Conservation (phyloP, 2,113 vertebrate genomes). For the Rhadina sibilatrix region DNA sequence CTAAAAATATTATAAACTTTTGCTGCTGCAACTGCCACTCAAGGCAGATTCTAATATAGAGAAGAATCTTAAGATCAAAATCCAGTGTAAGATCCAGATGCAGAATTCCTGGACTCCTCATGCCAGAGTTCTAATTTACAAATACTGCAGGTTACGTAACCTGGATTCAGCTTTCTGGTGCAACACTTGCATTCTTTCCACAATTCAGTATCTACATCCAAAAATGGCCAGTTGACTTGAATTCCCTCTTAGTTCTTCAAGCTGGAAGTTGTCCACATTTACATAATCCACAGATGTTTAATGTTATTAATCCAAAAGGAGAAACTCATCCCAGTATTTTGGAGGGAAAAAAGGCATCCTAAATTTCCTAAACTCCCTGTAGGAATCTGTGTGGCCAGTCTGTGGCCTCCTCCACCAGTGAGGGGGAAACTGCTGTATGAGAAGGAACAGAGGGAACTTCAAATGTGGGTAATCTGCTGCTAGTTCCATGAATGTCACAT, state of each 20-base stretch:
- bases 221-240: background rate
- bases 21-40: background rate
- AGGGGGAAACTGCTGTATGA: background rate
- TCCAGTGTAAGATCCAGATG: background rate
- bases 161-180: background rate
- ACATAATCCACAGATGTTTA: background rate
- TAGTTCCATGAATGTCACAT: background rate
- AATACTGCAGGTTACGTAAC: background rate
- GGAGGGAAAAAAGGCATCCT: background rate
- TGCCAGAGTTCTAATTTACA: background rate
- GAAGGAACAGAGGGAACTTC: background rate
- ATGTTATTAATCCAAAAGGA: background rate
- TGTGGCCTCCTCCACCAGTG: background rate
- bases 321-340: background rate
- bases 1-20: background rate
- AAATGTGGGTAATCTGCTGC: background rate
- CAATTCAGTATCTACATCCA: background rate
- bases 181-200: background rate
- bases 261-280: background rate
- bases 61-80: background rate
- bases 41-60: background rate
- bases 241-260: background rate
- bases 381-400: background rate
- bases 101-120: background rate
- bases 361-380: background rate